Percentiles rank a stretch among this genome's conserved stretches.
Evolutionary conservation across 2,797 vertebrate species (phyloP).

Genomic region (Prunella strophiata): DNA sequence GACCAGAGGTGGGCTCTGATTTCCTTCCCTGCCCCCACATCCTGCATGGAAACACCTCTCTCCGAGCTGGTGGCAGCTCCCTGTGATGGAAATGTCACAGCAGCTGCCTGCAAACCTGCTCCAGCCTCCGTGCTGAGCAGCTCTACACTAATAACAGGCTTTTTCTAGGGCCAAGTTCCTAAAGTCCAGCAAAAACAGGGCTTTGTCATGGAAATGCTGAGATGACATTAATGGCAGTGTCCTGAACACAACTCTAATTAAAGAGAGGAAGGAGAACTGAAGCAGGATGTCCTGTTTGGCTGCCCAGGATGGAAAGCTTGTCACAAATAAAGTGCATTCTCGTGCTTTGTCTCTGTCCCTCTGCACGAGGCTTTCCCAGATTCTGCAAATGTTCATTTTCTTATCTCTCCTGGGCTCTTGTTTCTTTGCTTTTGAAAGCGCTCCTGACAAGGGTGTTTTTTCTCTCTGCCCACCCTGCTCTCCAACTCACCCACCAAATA

Average conservation of each 20-base stretch:
- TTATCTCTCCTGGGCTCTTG: slow-evolving; percentile 52
- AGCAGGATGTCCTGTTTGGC: slow-evolving; percentile 84
- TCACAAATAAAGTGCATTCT: slow-evolving; percentile 67
- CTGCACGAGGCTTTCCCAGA: slow-evolving; percentile 48
- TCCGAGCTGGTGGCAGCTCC: not conserved
- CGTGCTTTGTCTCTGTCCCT: slow-evolving; percentile 20
- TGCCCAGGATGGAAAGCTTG: slow-evolving; percentile 75
- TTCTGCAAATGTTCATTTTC: slow-evolving; percentile 21
- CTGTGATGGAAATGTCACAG: not conserved
- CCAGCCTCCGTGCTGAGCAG: not conserved
- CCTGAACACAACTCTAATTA: slow-evolving; percentile 53
- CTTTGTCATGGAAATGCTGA: slow-evolving; percentile 68
- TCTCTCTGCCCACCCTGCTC: not conserved
- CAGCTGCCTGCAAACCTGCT: not conserved
- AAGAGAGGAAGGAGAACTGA: slow-evolving; percentile 73
- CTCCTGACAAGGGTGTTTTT: not conserved
- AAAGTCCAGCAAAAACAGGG: slow-evolving; percentile 35
- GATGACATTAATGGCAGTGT: slow-evolving; percentile 51
- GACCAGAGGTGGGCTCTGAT: not conserved
- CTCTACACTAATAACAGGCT: not conserved
- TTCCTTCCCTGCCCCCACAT: not conserved
- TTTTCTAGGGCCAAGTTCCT: slow-evolving; percentile 36
- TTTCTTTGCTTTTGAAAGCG: slow-evolving; percentile 19
- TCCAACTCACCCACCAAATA: not conserved
- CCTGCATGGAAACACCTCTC: accelerated